Evolutionary conservation across 2,888 invertebrate genomes (phyloP), one percentile per base, ranked within the genome.

Genomic region (Trissoscelio sp.): DNA sequence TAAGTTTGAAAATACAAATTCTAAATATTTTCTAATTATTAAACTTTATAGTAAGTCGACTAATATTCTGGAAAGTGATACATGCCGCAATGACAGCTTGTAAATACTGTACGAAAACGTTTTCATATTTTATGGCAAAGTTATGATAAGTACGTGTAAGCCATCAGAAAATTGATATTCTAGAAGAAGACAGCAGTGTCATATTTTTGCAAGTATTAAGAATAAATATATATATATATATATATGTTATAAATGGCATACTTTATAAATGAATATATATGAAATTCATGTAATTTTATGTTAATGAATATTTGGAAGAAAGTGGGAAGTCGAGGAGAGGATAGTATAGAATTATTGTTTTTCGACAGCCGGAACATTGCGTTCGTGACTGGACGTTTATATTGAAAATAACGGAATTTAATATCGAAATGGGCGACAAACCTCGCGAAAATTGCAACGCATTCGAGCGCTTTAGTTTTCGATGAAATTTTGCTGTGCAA

Each of bases 341-440:
- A 11, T 2, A 6, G 22, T 22, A 11, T 7, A 39, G 22, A 51
- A 51, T 51, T 18, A 66, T 66, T 74, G 66, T 74, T 66, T 55
- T 74, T 66, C 57, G 42, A 51, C 51, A 58, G 44, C 24, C 39
- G 46, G 20, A 5, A 11, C 37, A 53, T 28, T 44, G 48, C 48
- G 39, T 58, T 66, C 64, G 74, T 74, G 74, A 66, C 37, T 37
- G 48, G 64, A 57, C 73, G 48, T 39, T 74, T 66, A 74, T 74
- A 74, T 66, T 66, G 66, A 74, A 74, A 74, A 74, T 74, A 66
- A 57, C 66, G 66, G 66, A 74, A 74, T 74, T 74, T 74, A 66
- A 74, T 74, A 74, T 66, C 64, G 34, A 66, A 58, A 75, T 74
- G 66, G 66, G 37, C 24, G 58, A 66, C 57, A 67, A 75, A 55